Evolutionary conservation across 2,888 invertebrate species (phyloP), one percentile per base, ranked within the genome.

Genomic region (Galeopsomyia nigrocyanea): DNA sequence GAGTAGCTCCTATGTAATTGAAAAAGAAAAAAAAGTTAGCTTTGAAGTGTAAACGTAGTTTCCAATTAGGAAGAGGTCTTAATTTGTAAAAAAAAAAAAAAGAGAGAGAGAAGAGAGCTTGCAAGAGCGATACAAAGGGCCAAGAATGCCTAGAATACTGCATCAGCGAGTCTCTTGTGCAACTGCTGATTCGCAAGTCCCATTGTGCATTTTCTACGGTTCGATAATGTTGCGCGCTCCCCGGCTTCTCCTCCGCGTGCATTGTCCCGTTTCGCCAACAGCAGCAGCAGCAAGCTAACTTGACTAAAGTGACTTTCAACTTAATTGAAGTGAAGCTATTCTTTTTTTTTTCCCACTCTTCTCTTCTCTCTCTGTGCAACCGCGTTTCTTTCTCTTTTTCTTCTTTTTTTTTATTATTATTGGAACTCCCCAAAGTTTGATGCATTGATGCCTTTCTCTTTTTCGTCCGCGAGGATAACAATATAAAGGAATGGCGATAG

Each of bases 121-220:
- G 31, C 7, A 31, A 31, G 7, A 46, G n/a, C n/a, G 46, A 53
- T 56, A 65, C 62, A 61, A 69, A n/a, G 46, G 56, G 49, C 46
- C 10, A 50, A 49, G 31, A 31, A 31, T 31, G 7, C 31, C 31
- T 31, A 9, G 57, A 26, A 17, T 22, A 21, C 55, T 56, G 22
- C 61, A 67, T 67, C 62, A 56, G 56, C 60, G 58, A 61, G 62
- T 55, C 55, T 56, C 58, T 70, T 53, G 39, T 39, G 39, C 39
- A n/a, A 58, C 70, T 58, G 50, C 60, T 65, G 63, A 70, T 65
- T 65, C 47, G 26, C 17, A 22, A 10, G 3, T n/a, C 1, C 49
- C 17, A 55, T 57, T 56, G 57, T 57, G 17, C 21, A 0, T 26
- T 22, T 14, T 31, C 14, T 26, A 7, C 14, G 56, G 22, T 47